Evolutionary conservation across 64 coral and sea anemone genomes (phyloP).

Genomic region (Anthopleura sola): DNA sequence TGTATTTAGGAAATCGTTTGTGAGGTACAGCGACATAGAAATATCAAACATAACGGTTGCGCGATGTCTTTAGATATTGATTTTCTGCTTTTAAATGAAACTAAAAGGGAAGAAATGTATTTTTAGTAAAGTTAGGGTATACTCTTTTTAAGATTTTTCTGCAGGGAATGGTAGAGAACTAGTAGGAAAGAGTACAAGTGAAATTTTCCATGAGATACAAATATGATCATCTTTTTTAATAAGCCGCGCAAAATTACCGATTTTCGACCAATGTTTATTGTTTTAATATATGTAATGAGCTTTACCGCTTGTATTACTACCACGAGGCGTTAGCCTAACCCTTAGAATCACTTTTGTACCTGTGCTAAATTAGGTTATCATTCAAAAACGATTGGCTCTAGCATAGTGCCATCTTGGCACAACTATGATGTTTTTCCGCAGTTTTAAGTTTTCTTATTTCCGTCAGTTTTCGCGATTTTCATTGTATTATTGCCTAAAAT

Average conservation of each 20-base stretch:
- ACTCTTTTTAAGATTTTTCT: neutral
- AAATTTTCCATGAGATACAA: neutral
- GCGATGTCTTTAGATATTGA: neutral
- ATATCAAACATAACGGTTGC: neutral
- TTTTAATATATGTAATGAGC: constrained; percentile 13
- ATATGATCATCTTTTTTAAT: neutral
- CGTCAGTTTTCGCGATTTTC: neutral
- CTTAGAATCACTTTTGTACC: neutral
- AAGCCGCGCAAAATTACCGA: neutral
- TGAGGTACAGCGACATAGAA: neutral
- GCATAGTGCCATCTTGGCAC: neutral
- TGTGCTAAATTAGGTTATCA: neutral
- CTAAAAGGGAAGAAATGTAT: neutral
- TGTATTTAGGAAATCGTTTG: constrained; percentile 13
- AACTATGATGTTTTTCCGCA: neutral
- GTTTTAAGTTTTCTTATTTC: neutral
- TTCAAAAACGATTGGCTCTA: neutral
- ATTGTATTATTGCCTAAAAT: neutral
- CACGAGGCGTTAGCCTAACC: neutral
- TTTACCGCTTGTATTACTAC: neutral
- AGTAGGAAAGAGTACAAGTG: neutral
- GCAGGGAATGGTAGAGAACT: neutral
- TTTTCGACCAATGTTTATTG: neutral
- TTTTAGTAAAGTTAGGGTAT: neutral
- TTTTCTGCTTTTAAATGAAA: neutral